A percentile compares a stretch with the other conserved stretches of the same genome.
These are phyloP conservation scores for Mus pahari DNA, from an alignment of 2,113 vertebrate genomes.

Conservation along the genomic window DNA sequence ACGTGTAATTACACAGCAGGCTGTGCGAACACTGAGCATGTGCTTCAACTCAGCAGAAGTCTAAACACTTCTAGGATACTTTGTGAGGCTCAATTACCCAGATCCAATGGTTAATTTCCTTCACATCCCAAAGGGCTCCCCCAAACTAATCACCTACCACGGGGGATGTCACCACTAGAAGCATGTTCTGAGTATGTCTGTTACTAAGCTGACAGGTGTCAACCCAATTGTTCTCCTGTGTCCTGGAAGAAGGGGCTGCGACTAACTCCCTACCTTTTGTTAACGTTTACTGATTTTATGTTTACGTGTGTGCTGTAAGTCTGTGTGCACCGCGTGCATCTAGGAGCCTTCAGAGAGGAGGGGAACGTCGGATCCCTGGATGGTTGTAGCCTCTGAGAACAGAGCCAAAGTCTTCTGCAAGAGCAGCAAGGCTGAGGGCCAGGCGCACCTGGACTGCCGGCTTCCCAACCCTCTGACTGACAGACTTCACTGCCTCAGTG, in stretches of 20 bases:
- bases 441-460: accelerated
- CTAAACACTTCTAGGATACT: conserved; percentile 61
- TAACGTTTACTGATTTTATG: neutral
- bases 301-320: neutral
- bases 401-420: neutral
- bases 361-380: neutral
- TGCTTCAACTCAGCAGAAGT: conserved; percentile 61
- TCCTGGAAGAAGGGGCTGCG: neutral
- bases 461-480: neutral
- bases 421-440: neutral
- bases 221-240: neutral
- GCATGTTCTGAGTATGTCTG: neutral
- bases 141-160: conserved; percentile 37
- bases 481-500: neutral
- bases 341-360: neutral
- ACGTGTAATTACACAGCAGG: conserved; percentile 60
- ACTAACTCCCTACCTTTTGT: neutral
- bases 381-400: neutral
- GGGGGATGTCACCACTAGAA: neutral
- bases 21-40: conserved; percentile 34
- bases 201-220: neutral
- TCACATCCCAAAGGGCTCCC: neutral
- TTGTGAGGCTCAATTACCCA: conserved; percentile 58
- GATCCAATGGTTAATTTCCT: conserved; percentile 56
- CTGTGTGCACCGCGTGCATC: neutral